Percentiles rank a stretch among this genome's conserved stretches.
Evolutionary conservation across 2,888 invertebrate genomes (phyloP).

Genomic region (Drosophila suboccidentalis): DNA sequence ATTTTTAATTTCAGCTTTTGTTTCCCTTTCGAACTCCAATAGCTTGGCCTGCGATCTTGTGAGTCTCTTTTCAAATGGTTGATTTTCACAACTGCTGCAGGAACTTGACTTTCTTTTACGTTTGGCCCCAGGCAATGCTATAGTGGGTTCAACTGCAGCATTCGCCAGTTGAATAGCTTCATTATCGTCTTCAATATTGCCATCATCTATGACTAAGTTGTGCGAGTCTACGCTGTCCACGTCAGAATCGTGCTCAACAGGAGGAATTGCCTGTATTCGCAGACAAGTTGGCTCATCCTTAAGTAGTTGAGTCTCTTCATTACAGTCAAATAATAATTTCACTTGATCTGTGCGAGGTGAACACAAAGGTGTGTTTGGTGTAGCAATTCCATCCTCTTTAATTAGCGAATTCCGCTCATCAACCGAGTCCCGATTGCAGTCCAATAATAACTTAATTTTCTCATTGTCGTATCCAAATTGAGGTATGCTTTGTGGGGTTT

Average conservation of each 20-base stretch:
- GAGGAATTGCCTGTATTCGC: neutral
- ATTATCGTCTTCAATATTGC: no score
- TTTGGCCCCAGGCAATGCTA: neutral
- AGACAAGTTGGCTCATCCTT: neutral
- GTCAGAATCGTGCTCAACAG: neutral
- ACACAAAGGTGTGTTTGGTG: neutral
- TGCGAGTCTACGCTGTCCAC: neutral
- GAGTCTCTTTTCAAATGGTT: slow-evolving; percentile 28
- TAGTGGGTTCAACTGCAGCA: neutral
- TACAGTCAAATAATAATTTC: neutral
- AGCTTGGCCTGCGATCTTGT: slow-evolving; percentile 40
- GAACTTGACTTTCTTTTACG: slow-evolving; percentile 35
- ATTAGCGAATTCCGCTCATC: neutral
- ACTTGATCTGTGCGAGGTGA: neutral
- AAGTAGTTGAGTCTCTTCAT: neutral
- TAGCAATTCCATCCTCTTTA: neutral
- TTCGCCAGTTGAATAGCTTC: neutral
- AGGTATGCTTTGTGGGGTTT: neutral
- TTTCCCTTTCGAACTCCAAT: neutral
- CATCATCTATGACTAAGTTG: slow-evolving; percentile 16
- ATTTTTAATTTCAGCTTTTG: neutral
- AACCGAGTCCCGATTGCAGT: neutral
- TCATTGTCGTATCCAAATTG: no score
- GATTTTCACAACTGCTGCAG: slow-evolving; percentile 1
- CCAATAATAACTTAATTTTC: neutral